Evolutionary conservation across 2,888 invertebrate species (phyloP), one percentile per base, ranked within the genome.

Genomic region (Amblyjoppa fuscipennis): DNA sequence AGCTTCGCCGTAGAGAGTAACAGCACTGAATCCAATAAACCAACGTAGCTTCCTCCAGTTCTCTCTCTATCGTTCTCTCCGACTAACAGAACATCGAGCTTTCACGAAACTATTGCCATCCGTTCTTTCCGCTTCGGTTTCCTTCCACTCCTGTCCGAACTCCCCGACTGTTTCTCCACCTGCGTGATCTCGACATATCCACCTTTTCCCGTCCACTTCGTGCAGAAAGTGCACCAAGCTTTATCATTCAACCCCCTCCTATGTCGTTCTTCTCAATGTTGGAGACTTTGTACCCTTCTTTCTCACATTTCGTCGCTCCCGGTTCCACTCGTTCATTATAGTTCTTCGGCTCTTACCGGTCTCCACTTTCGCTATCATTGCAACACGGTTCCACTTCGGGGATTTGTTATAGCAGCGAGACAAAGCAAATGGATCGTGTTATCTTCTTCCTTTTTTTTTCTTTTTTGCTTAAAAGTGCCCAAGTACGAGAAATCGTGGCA

Each of bases 1-100:
- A 85, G 70, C 81, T 53, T 69, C 84, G 87, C 79, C 83, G 84
- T 66, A 87, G 81, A 87, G 68, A 68, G 76, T 68, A 77, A 64
- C 45, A 51, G 69, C 73, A 73, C 79, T 64, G 80, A 85, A 84
- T 84, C 83, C 85, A 87, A 88, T 88, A 88, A 87, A 71, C 74
- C 70, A 68, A 51, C 64, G 68, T 70, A 49, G 66, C 71, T 82
- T 80, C 77, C 49, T 59, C 49, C 34, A 71, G 56, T 49, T 49
- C 45, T 4, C 45, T 49, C 45, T 49, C 13, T 4, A 16, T 4
- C 45, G 45, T 49, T 49, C 76, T 66, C 69, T 25, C 51, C 53
- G 59, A 66, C 56, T 51, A 13, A 59, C 68, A 59, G 51, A 53
- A 53, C 68, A 59, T 53, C 74, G 77, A 80, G 74, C 74, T 85